A percentile compares a stretch with the other conserved stretches of the same genome.
Evolutionary conservation across 2,888 invertebrate species (phyloP).

Genomic region (Cryptophagus acutangulus): DNA sequence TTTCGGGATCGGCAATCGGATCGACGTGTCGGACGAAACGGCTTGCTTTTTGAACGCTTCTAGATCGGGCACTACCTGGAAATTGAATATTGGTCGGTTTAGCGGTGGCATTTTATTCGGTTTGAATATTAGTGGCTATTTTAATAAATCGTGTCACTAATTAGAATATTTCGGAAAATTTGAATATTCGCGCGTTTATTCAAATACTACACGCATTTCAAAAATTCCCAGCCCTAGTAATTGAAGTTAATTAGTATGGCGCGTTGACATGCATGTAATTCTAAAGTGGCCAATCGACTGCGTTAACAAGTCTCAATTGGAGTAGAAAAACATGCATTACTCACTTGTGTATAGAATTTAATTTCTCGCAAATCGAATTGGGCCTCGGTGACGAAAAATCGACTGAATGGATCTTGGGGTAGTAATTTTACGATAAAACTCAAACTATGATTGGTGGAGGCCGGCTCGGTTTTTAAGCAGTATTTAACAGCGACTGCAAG

Average conservation of each 20-base stretch:
- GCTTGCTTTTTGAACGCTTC: slow-evolving; percentile 53
- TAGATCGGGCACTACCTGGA: slow-evolving; percentile 66
- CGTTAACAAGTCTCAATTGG: background rate
- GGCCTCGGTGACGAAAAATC: slow-evolving; percentile 75
- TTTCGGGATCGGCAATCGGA: slow-evolving; percentile 62
- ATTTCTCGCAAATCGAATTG: slow-evolving; percentile 79
- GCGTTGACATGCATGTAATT: background rate
- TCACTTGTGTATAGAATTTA: slow-evolving; percentile 74
- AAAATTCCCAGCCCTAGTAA: slow-evolving; percentile 2
- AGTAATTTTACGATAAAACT: slow-evolving; percentile 69
- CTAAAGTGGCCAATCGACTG: background rate
- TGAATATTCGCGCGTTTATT: no score
- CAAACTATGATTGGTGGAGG: slow-evolving; percentile 37
- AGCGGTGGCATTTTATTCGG: no score
- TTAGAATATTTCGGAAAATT: no score
- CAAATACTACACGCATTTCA: no score
- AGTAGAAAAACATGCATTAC: slow-evolving; percentile 14
- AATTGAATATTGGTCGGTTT: no score
- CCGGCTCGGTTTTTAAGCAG: slow-evolving; percentile 40
- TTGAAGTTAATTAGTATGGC: background rate
- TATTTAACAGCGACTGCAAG: slow-evolving; percentile 70
- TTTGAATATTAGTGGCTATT: no score
- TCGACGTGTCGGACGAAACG: slow-evolving; percentile 15
- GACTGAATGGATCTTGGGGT: slow-evolving; percentile 73
- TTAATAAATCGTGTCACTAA: no score